Evolutionary conservation across 2,888 invertebrate genomes (phyloP).

Genomic region (Campoplex nolae): DNA sequence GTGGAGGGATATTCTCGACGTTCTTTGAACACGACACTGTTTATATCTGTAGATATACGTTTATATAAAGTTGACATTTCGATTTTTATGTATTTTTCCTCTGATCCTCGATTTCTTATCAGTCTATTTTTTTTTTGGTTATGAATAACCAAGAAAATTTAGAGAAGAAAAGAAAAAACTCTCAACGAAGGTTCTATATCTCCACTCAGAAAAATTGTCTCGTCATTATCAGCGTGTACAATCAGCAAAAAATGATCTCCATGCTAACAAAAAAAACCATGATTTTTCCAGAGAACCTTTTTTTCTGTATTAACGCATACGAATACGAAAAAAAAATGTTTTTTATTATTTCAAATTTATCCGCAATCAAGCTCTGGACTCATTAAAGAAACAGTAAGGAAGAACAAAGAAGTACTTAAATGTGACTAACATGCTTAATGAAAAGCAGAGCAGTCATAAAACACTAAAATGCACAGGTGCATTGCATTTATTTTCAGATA

Average conservation of each 20-base stretch:
- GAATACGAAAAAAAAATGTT: not conserved
- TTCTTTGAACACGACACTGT: too few relatives aligned
- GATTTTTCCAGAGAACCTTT: not conserved
- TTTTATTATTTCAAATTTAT: not conserved
- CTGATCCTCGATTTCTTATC: slow-evolving; percentile 14
- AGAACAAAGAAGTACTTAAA: not conserved
- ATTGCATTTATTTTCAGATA: not conserved
- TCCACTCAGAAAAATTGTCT: slow-evolving; percentile 39
- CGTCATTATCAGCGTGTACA: slow-evolving; percentile 26
- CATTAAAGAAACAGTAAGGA: not conserved
- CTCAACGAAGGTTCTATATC: slow-evolving; percentile 43
- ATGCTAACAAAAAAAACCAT: not conserved
- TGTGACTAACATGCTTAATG: not conserved
- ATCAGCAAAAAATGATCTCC: slow-evolving; percentile 24
- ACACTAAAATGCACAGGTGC: not conserved
- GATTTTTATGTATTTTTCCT: not conserved
- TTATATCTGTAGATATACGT: too few relatives aligned
- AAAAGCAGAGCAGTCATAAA: not conserved
- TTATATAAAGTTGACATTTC: not conserved
- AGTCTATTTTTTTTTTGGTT: not conserved
- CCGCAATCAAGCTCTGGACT: too few relatives aligned
- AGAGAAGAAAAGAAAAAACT: not conserved
- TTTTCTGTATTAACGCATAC: not conserved
- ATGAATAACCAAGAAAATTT: not conserved
- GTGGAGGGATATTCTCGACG: too few relatives aligned